Evolutionary conservation across 1,140 invertebrate species (phyloP).

Genomic region (Coptotermes formosanus): DNA sequence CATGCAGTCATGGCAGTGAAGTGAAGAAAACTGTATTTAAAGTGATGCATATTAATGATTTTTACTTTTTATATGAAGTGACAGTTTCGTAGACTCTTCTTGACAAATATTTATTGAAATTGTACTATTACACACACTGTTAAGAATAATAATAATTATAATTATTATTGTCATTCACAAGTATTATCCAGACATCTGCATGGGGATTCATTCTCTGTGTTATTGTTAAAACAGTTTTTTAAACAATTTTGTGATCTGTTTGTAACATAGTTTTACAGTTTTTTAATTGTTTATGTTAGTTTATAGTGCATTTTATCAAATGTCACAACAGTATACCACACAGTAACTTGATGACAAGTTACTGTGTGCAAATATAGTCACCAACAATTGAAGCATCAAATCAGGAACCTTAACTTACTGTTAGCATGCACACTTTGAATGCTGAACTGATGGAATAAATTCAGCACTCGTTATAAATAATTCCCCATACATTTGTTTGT

Average conservation of each 20-base stretch:
- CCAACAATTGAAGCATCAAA: neutral
- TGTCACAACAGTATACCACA: constrained; percentile 6
- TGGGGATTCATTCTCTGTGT: neutral
- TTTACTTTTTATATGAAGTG: neutral
- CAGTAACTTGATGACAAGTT: neutral
- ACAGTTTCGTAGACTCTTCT: neutral
- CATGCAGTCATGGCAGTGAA: neutral
- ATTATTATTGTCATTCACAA: constrained; percentile 4
- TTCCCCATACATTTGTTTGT: too few species aligned
- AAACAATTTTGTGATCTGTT: constrained; percentile 9
- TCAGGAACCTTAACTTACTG: neutral
- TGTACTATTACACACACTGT: neutral
- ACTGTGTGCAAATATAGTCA: neutral
- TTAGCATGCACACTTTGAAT: neutral
- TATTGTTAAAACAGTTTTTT: constrained; percentile 1
- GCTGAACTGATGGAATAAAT: too few species aligned
- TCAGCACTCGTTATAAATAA: too few species aligned
- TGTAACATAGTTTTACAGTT: neutral
- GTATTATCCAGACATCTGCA: constrained; percentile 10
- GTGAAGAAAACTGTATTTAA: neutral
- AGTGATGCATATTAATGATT: neutral
- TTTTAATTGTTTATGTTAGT: neutral
- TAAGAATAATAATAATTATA: neutral
- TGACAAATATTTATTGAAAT: neutral
- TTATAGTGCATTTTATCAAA: constrained; percentile 5